Conservation (phyloP, 2,797 vertebrate species). For the Sebastiscus tertius region DNA sequence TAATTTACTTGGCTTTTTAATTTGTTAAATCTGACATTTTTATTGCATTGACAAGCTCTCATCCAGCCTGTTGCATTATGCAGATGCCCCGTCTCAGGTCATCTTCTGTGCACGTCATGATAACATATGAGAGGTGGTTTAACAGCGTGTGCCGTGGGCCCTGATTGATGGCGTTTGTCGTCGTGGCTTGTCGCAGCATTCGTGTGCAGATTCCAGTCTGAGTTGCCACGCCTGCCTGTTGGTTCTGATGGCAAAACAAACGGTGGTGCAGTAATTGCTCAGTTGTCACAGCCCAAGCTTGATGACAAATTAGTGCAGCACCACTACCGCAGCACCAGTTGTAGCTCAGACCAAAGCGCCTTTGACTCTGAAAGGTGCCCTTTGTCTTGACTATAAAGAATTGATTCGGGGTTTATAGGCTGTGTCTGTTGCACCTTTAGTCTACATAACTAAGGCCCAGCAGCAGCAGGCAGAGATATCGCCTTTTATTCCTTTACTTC, state of each 20-base stretch:
- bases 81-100: conserved; percentile 24
- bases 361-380: conserved; percentile 72
- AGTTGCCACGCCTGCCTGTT: conserved; percentile 61
- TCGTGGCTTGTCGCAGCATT: conserved; percentile 38
- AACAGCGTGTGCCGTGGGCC: conserved; percentile 25
- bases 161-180: conserved; percentile 67
- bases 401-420: conserved; percentile 66
- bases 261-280: conserved; percentile 78
- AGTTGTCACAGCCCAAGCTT: conserved; percentile 74
- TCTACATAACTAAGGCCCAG: conserved; percentile 45
- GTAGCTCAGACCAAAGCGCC: conserved; percentile 65
- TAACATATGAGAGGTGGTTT: conserved; percentile 46
- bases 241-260: conserved; percentile 79
- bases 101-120: conserved; percentile 14
- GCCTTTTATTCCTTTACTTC: conserved; percentile 10
- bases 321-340: conserved; percentile 51
- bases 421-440: conserved; percentile 58
- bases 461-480: conserved; percentile 20
- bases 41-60: neutral
- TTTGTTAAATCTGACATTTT: conserved; percentile 1
- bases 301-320: conserved; percentile 82
- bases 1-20: neutral
- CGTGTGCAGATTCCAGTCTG: conserved; percentile 56
- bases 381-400: conserved; percentile 70
- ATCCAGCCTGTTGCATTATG: conserved; percentile 32